phyloP scores from a whole-genome alignment of 1,140 invertebrate genomes.

The Drosophila nebulosa region DNA sequence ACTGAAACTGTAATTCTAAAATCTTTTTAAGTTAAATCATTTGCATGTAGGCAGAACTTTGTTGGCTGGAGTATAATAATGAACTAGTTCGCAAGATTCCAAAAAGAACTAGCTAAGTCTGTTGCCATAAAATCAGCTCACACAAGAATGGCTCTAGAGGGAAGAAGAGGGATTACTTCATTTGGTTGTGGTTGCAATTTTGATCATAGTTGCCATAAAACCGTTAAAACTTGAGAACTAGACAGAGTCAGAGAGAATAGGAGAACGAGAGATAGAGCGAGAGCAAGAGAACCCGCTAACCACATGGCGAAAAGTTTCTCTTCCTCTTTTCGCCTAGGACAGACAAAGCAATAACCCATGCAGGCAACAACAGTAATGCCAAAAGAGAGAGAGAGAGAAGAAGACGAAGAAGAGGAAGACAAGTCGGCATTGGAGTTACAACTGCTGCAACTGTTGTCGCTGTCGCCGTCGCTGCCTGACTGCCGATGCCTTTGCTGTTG shows the following conservation, averaged over 20 bases:
- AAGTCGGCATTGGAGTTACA: not conserved
- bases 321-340: not conserved
- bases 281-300: not conserved
- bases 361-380: not conserved
- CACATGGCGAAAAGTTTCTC: not conserved
- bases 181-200: not conserved
- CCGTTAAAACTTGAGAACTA: not conserved
- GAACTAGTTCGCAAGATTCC: not conserved
- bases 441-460: not conserved
- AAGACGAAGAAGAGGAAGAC: not conserved
- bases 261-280: not conserved
- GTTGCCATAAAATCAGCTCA: too few species aligned
- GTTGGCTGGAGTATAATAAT: not conserved
- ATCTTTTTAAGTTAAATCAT: too few species aligned
- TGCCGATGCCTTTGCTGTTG: not conserved
- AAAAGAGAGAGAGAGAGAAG: not conserved
- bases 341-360: not conserved
- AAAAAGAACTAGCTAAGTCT: not conserved
- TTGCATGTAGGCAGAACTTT: too few species aligned
- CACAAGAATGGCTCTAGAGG: too few species aligned
- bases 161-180: not conserved
- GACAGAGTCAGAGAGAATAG: too few species aligned
- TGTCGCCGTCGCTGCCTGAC: not conserved
- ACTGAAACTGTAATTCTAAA: too few species aligned
- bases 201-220: not conserved